Conservation (phyloP, 2,888 invertebrate genomes). For the Drosophila diplacantha region DNA sequence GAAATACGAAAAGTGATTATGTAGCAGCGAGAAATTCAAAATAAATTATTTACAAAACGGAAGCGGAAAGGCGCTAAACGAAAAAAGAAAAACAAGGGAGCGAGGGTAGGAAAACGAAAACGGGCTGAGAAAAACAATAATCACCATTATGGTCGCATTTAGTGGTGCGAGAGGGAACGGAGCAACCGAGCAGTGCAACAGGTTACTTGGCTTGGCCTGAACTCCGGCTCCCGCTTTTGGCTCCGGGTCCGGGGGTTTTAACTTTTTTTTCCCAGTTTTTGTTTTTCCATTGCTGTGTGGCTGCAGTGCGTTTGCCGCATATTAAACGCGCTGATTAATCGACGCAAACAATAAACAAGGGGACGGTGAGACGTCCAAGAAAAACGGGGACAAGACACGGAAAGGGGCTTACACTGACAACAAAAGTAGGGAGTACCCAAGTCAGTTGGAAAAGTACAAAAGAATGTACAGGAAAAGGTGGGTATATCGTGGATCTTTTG, state of each 20-base stretch:
- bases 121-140: constrained; percentile 21
- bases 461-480: too few relatives aligned
- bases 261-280: constrained; percentile 2
- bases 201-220: constrained; percentile 43
- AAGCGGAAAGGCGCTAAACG: constrained; percentile 57
- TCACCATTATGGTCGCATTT: constrained; percentile 1
- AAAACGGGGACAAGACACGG: constrained; percentile 34
- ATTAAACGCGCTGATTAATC: constrained; percentile 64
- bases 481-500: background rate
- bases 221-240: constrained; percentile 31
- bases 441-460: too few relatives aligned
- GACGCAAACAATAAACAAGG: constrained; percentile 62
- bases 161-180: background rate
- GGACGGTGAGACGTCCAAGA: constrained; percentile 2
- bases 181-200: constrained; percentile 24
- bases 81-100: constrained; percentile 11
- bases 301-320: constrained; percentile 54
- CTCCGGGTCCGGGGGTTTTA: constrained; percentile 12
- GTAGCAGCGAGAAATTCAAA: constrained; percentile 41
- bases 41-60: constrained; percentile 49
- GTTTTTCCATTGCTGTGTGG: constrained; percentile 21
- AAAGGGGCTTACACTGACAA: constrained; percentile 15
- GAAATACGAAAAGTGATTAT: constrained; percentile 29
- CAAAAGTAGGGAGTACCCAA: background rate
- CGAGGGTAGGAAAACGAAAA: constrained; percentile 10